Evolutionary conservation across 2,888 invertebrate species (phyloP).

Genomic region (Synergus umbraculus): DNA sequence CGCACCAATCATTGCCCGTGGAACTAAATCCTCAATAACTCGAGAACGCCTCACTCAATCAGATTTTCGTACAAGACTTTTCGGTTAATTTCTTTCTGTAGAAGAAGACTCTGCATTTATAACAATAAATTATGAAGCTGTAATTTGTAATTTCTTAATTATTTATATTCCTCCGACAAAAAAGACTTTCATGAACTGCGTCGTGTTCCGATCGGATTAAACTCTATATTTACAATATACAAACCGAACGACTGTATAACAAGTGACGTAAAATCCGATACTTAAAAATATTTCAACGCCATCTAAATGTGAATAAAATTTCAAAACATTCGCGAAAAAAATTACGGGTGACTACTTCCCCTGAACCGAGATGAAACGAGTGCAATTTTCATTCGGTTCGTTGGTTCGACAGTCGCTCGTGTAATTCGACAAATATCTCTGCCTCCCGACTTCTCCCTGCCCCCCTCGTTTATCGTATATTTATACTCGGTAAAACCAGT

Average conservation of each 20-base stretch:
- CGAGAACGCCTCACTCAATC: neutral
- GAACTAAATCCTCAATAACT: neutral
- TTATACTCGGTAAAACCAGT: slow-evolving; percentile 51
- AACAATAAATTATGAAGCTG: neutral
- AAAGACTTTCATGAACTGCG: too few species aligned
- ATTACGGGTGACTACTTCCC: neutral
- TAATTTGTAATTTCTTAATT: neutral
- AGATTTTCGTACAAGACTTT: neutral
- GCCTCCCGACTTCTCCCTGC: neutral
- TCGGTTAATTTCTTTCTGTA: neutral
- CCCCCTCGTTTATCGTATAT: slow-evolving; percentile 33
- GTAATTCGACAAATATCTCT: slow-evolving; percentile 46
- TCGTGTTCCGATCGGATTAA: too few species aligned
- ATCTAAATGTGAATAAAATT: slow-evolving; percentile 8
- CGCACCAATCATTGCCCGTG: neutral
- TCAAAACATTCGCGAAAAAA: slow-evolving; percentile 31
- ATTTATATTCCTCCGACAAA: too few species aligned
- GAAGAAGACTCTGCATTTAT: neutral
- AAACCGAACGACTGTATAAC: neutral
- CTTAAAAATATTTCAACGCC: neutral
- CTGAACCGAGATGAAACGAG: slow-evolving; percentile 44
- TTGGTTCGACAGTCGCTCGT: slow-evolving; percentile 43
- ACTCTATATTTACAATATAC: neutral
- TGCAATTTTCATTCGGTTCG: slow-evolving; percentile 48
- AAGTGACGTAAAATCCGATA: neutral